phyloP scores from a whole-genome alignment of 2,797 vertebrate genomes.

The Zalophus californianus region DNA sequence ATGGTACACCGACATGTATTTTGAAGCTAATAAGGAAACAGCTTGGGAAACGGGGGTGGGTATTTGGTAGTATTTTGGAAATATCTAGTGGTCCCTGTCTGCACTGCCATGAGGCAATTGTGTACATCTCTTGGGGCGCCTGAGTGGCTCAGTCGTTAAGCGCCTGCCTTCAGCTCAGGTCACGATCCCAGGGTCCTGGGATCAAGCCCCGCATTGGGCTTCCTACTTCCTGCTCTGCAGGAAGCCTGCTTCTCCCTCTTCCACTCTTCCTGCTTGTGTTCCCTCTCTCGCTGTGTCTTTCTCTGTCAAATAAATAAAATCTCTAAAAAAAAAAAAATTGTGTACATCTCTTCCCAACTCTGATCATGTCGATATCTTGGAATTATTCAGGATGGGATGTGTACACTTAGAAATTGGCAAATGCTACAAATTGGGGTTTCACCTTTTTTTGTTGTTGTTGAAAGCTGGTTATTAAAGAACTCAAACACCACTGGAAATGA shows the following conservation, averaged over 20 bases:
- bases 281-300: no score
- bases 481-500: not conserved
- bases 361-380: not conserved
- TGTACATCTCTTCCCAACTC: not conserved
- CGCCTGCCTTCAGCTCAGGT: no score
- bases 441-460: not conserved
- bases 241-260: no score
- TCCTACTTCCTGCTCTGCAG: no score
- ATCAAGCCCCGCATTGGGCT: no score
- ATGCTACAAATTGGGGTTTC: not conserved
- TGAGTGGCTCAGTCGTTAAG: no score
- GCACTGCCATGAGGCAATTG: not conserved
- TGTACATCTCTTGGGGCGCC: not conserved
- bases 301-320: no score
- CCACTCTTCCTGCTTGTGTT: no score
- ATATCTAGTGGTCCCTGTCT: not conserved
- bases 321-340: not conserved
- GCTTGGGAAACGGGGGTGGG: not conserved
- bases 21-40: not conserved
- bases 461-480: not conserved
- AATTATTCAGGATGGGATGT: not conserved
- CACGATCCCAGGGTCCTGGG: no score
- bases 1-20: not conserved
- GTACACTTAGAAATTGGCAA: not conserved
- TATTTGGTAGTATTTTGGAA: slow-evolving; percentile 13